Base-by-base conservation (phyloP, 2,888 invertebrate genomes). In the Cryptocephalus primarius region DNA sequence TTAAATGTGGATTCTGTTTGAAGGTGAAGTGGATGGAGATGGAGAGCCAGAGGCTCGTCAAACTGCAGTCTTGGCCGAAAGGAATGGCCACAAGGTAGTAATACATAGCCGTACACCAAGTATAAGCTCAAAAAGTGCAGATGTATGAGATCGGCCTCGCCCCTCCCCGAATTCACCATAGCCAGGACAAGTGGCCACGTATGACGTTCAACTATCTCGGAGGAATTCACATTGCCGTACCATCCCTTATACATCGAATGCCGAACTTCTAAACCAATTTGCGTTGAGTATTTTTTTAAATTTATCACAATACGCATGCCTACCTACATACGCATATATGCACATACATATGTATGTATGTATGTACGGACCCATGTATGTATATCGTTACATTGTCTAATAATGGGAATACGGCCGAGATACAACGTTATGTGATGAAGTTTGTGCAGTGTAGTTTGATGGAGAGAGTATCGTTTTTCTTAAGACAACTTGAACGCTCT, bases 71-170 rank as follows among this genome's bases (percentile, higher is more conserved):
- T 76, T 90, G 67, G 84, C 90, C 66, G 85, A 85, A 72, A 83
- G 83, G 76, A 90, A 89, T 71, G 87, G 85, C 65, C 89, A 88
- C 75, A 86, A 88, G 72, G 90, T 91, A 73, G 88, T 91, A 72
- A 84, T 90, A 71, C 87, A 87, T 75, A 86, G 83, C 73, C 83
- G 87, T 70, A 89, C 88, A 69, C 85, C 88, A 68, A 86, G 85
- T 72, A 80, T 85, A 71, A 85, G 87, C 68, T 88, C 89, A 63
- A 77, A 81, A 67, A 80, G 83, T 61, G 85, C 85, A 67, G 88
- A 89, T 75, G 90, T 90, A 75, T 90, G 88, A 85, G 82, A 82
- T 69, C 78, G 77, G 78, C 77, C 78, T 79, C 66, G 69, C 80
- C 76, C 81, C 80, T 78, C 81, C 82, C 79, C 79, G 60, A 62